A percentile compares a stretch with the other conserved stretches of the same genome.
Conservation (phyloP, 2,888 invertebrate species). For the Ischnura elegans region DNA sequence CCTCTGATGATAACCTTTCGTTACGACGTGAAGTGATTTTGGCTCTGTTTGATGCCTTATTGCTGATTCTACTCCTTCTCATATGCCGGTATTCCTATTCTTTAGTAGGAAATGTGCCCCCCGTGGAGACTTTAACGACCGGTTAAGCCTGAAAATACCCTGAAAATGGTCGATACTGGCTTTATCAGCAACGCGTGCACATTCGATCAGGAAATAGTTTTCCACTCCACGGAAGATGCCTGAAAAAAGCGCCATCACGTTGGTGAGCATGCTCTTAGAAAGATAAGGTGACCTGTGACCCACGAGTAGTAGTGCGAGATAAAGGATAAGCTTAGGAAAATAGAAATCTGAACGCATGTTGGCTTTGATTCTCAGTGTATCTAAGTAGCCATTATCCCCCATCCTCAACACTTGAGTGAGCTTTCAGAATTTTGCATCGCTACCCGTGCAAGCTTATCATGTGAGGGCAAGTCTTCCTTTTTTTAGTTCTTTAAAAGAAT, state of each 20-base stretch:
- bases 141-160: not conserved
- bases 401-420: not conserved
- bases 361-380: not conserved
- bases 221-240: not conserved
- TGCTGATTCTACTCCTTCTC: not conserved
- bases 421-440: not conserved
- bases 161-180: not conserved
- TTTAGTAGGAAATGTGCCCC: not conserved
- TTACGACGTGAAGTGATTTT: not conserved
- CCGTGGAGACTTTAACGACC: constrained; percentile 2
- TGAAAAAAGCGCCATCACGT: not conserved
- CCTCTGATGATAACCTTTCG: not conserved
- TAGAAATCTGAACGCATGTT: not conserved
- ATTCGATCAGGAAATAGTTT: not conserved
- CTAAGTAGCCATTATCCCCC: no score
- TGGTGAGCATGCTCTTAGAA: not conserved
- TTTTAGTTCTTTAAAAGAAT: not conserved
- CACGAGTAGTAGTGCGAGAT: not conserved
- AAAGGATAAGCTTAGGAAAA: not conserved
- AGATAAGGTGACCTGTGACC: constrained; percentile 2
- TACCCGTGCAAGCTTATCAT: not conserved
- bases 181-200: not conserved
- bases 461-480: no score
- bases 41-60: not conserved
- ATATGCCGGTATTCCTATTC: not conserved